Conservation (phyloP, 1,140 invertebrate genomes). For the Brachionus sp. region DNA sequence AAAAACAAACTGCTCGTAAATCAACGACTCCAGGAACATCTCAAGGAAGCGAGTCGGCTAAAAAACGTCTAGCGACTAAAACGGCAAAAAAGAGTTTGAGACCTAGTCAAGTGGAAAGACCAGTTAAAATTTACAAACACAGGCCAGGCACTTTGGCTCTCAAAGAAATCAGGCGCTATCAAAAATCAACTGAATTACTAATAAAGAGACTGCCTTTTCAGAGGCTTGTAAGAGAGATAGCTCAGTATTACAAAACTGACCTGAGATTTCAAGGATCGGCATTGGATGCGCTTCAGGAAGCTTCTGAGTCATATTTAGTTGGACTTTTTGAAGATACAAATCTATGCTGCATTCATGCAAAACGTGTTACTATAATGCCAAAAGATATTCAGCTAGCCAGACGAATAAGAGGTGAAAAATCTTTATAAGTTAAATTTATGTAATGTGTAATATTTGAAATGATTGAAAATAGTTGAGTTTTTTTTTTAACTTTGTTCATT, state of each 20-base stretch:
- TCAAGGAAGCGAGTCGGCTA: constrained; percentile 56
- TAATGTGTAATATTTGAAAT: neutral
- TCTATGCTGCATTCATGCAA: constrained; percentile 87
- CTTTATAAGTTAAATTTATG: neutral
- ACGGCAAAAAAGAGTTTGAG: constrained; percentile 65
- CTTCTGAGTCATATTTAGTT: constrained; percentile 80
- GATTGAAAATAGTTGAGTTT: neutral
- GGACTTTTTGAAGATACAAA: constrained; percentile 86
- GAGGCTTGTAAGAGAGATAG: constrained; percentile 77
- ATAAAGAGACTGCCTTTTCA: constrained; percentile 80
- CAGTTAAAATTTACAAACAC: constrained; percentile 53
- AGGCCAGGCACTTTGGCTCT: constrained; percentile 77
- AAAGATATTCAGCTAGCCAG: constrained; percentile 76
- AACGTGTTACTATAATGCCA: constrained; percentile 90
- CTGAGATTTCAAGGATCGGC: constrained; percentile 64
- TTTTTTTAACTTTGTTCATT: neutral
- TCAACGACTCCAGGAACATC: constrained; percentile 53
- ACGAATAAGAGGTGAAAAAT: constrained; percentile 54
- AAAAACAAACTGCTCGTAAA: constrained; percentile 76
- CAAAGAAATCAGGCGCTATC: constrained; percentile 78
- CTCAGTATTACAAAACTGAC: constrained; percentile 71
- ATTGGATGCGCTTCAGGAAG: constrained; percentile 65
- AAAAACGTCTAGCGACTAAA: constrained; percentile 64
- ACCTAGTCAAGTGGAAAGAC: constrained; percentile 63
- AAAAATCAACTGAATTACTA: constrained; percentile 75